phyloP scores from a whole-genome alignment of 2,888 invertebrate genomes.

The Palloptera scutellata region DNA sequence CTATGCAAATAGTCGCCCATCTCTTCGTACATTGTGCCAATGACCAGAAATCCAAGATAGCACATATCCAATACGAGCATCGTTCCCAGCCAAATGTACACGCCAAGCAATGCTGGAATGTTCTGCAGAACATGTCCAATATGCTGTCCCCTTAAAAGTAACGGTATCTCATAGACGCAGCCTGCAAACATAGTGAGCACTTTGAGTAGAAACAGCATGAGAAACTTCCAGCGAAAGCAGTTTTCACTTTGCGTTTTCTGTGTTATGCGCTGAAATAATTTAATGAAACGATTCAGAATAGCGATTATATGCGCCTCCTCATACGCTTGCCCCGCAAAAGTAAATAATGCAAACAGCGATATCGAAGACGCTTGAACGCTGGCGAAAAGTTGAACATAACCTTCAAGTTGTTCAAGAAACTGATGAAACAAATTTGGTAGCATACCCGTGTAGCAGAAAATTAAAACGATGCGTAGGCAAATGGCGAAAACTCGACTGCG shows the following conservation, averaged over 20 bases:
- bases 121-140: neutral
- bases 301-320: constrained; percentile 37
- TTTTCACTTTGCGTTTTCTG: constrained; percentile 26
- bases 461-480: constrained; percentile 43
- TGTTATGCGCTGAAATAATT: constrained; percentile 41
- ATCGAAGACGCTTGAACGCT: constrained; percentile 45
- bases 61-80: constrained; percentile 50
- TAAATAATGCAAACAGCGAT: constrained; percentile 43
- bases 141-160: constrained; percentile 28
- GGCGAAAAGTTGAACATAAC: constrained; percentile 43
- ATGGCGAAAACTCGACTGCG: constrained; percentile 35
- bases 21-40: constrained; percentile 47
- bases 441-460: constrained; percentile 40
- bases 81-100: constrained; percentile 52
- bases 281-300: constrained; percentile 47
- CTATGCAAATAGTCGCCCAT: constrained; percentile 43
- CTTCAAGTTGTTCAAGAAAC: constrained; percentile 11
- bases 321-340: constrained; percentile 45
- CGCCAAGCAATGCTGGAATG: constrained; percentile 35
- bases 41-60: constrained; percentile 50
- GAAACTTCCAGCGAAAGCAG: constrained; percentile 44
- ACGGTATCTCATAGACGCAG: constrained; percentile 45
- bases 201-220: constrained; percentile 39
- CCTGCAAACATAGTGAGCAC: constrained; percentile 45
- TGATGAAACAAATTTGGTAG: constrained; percentile 39